Percentiles rank a stretch among this genome's conserved stretches.
These are phyloP conservation scores for Fistularia tabacaria DNA, from an alignment of 2,797 vertebrate species.

Conservation along the genomic window DNA sequence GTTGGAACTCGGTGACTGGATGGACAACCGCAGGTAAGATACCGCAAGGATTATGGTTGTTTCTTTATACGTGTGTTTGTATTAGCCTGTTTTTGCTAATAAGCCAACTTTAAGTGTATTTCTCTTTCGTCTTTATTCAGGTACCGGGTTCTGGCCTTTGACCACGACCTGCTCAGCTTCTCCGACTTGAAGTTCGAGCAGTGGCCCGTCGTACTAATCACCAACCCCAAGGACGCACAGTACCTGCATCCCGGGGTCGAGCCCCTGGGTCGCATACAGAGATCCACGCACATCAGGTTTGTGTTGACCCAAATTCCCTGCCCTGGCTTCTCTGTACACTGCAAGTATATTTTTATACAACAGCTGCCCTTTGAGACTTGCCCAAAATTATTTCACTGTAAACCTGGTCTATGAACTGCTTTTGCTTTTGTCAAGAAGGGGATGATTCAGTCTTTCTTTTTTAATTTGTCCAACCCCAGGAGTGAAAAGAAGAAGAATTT, in stretches of 20 bases:
- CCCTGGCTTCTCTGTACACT: too few species aligned
- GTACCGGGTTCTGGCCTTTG: slow-evolving; percentile 89
- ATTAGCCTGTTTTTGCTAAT: neutral
- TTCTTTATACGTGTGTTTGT: neutral
- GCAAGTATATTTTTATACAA: too few species aligned
- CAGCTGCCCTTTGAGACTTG: too few species aligned
- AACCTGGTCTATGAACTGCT: too few species aligned
- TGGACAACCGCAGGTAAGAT: slow-evolving; percentile 82
- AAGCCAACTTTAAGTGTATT: too few species aligned
- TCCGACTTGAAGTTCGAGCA: slow-evolving; percentile 85
- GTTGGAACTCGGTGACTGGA: slow-evolving; percentile 96
- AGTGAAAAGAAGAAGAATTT: too few species aligned
- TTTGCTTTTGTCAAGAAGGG: too few species aligned
- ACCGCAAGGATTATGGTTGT: neutral
- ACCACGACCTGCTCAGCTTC: slow-evolving; percentile 95
- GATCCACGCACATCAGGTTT: slow-evolving; percentile 95
- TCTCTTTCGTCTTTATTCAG: slow-evolving; percentile 56
- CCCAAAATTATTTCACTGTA: too few species aligned
- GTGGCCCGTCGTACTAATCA: slow-evolving; percentile 93
- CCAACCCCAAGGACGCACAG: slow-evolving; percentile 92
- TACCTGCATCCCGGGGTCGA: slow-evolving; percentile 86
- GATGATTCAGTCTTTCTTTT: too few species aligned
- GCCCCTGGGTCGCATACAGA: slow-evolving; percentile 80
- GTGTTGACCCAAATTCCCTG: slow-evolving; percentile 8
- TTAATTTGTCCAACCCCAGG: too few species aligned